phyloP scores from a whole-genome alignment of 2,113 vertebrate species.

The Phylloscopus trochiloides region DNA sequence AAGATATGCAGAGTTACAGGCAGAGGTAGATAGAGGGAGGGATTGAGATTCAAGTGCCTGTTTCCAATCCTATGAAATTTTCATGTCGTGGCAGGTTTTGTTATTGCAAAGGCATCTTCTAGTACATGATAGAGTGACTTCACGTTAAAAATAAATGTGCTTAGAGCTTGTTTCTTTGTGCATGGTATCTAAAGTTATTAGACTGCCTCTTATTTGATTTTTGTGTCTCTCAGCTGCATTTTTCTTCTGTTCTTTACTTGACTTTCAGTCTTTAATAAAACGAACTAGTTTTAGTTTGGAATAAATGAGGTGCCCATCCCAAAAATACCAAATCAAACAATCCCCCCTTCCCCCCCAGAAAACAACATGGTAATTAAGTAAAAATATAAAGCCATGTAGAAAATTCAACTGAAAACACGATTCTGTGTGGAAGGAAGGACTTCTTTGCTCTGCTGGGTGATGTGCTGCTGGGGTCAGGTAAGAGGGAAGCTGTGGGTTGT shows the following conservation, averaged over 20 bases:
- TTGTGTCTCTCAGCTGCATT: neutral
- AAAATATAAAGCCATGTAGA: neutral
- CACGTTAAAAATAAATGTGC: neutral
- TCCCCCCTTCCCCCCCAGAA: fast-evolving
- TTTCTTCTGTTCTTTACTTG: neutral
- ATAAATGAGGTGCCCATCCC: neutral
- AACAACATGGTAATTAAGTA: neutral
- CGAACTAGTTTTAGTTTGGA: neutral
- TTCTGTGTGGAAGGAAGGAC: neutral
- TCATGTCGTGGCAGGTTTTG: neutral
- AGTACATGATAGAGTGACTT: neutral
- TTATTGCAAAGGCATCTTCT: neutral
- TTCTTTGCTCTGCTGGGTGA: fast-evolving
- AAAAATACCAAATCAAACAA: neutral
- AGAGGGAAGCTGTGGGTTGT: neutral
- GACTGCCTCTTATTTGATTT: neutral
- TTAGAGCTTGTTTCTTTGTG: neutral
- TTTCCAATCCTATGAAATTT: neutral
- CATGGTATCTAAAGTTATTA: neutral
- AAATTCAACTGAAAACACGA: neutral
- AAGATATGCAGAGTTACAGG: neutral
- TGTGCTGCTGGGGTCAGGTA: fast-evolving
- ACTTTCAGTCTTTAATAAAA: neutral
- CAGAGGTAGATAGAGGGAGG: neutral
- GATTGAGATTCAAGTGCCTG: neutral